Evolutionary conservation across 2,113 vertebrate genomes (phyloP), one percentile per base, ranked within the genome.

Genomic region (Echinops telfairi): DNA sequence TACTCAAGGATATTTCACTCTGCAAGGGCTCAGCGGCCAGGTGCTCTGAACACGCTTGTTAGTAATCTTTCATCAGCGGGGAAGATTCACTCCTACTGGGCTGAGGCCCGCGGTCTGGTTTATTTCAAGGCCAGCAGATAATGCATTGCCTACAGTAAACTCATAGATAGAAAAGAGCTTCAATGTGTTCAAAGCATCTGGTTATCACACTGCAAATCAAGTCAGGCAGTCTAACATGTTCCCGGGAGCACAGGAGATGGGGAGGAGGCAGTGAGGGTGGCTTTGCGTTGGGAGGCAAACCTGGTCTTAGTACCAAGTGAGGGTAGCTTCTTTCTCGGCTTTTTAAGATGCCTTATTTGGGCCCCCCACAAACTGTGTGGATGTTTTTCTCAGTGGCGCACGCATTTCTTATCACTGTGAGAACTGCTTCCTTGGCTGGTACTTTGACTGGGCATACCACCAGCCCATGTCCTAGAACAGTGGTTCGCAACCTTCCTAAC

Each of bases 61-160:
- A 92, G 81, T 82, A 81, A 91, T 95, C 90, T 91, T 88, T 88
- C 75, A 53, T 53, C 43, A 89, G 87, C 91, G 95, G 96, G n/a
- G 87, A 95, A 86, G 82, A 95, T 90, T 71, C 29, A 81, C 75
- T 93, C 0, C 5, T 92, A 97, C 91, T 9, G 64, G 93, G 27
- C 88, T 96, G 6, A 7, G 47, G 0, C 81, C 38, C 8, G 2
- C 0, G 2, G 33, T 27, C 73, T 93, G 75, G 29, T 92, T 94
- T 92, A 78, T 93, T 94, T 73, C 82, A 94, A 94, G 64, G 80
- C 43, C 94, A 68, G 71, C n/a, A 88, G 60, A 86, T 88, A 88
- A 92, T 92, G 66, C 83, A 79, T 83, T 76, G 23, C 58, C 38
- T 94, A 82, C 78, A 71, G 81, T 86, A 68, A 95, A 95, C 62